These are phyloP conservation scores for Dufourea novaeangliae DNA, from an alignment of 1,140 invertebrate species.

Conservation along the genomic window DNA sequence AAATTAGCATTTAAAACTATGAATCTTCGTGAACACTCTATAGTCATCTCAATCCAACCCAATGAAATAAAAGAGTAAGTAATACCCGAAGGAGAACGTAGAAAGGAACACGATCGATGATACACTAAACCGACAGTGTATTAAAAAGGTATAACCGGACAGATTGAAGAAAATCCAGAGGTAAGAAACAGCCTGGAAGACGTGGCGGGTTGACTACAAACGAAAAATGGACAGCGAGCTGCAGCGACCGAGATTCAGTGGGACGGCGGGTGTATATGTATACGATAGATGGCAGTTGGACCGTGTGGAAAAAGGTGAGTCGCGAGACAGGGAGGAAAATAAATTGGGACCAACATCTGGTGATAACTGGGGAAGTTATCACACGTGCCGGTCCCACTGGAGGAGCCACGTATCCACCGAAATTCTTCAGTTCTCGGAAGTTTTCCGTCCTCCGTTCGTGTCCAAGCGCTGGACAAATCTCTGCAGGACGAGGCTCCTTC, in stretches of 20 bases:
- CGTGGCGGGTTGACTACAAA: background rate
- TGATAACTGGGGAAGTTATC: constrained; percentile 68
- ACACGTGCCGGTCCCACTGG: constrained; percentile 52
- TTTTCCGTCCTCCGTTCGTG: constrained; percentile 39
- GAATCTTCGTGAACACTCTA: too few species aligned
- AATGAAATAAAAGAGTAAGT: too few species aligned
- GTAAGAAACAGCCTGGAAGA: background rate
- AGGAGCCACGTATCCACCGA: constrained; percentile 54
- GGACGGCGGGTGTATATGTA: background rate
- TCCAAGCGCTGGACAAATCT: constrained; percentile 30
- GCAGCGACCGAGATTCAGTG: background rate
- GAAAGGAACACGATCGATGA: too few species aligned
- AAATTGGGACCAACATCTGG: constrained; percentile 65
- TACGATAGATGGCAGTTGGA: background rate
- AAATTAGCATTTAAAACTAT: too few species aligned
- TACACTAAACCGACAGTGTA: too few species aligned
- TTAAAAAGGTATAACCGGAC: too few species aligned
- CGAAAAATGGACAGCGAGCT: background rate
- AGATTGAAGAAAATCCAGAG: too few species aligned
- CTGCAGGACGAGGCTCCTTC: background rate
- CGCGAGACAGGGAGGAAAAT: constrained; percentile 39
- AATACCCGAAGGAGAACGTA: too few species aligned
- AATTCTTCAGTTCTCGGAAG: constrained; percentile 36
- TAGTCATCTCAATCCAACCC: too few species aligned
- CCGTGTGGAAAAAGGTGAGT: background rate